These are phyloP conservation scores for Epinotia brunnichana DNA, from an alignment of 2,888 invertebrate genomes.

Conservation along the genomic window DNA sequence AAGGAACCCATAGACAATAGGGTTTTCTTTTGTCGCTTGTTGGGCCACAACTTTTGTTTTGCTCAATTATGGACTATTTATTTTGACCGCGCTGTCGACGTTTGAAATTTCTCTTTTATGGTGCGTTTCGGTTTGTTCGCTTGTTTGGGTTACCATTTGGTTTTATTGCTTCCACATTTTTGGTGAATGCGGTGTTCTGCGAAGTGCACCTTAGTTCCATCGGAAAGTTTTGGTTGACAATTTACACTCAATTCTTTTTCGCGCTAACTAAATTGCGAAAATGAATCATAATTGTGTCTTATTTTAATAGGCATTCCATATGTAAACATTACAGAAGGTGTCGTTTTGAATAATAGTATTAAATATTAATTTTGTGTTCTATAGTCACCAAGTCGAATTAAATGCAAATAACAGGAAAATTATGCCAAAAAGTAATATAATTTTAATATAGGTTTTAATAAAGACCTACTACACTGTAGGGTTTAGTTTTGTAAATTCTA, in stretches of 20 bases:
- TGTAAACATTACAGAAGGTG: too few species aligned
- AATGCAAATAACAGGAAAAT: too few species aligned
- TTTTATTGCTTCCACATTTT: conserved; percentile 77
- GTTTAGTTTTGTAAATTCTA: too few species aligned
- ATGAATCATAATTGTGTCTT: too few species aligned
- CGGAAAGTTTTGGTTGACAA: conserved; percentile 13
- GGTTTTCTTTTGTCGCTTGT: conserved; percentile 61
- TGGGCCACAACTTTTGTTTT: conserved; percentile 74
- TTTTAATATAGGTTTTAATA: too few species aligned
- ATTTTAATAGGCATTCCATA: too few species aligned
- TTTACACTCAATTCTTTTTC: neutral
- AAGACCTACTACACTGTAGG: too few species aligned
- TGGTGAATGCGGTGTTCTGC: conserved; percentile 53
- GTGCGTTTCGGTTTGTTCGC: conserved; percentile 48
- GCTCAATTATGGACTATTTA: conserved; percentile 79
- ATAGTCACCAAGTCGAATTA: too few species aligned
- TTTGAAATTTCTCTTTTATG: conserved; percentile 73
- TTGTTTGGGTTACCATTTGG: conserved; percentile 54
- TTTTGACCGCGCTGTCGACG: conserved; percentile 61
- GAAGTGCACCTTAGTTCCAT: conserved; percentile 51
- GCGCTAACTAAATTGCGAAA: neutral
- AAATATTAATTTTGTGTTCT: too few species aligned
- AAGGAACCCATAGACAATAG: conserved; percentile 53
- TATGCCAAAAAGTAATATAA: too few species aligned
- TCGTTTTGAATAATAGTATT: too few species aligned